Base-by-base conservation (phyloP, 1,140 invertebrate species). In the Campoletis sonorensis region DNA sequence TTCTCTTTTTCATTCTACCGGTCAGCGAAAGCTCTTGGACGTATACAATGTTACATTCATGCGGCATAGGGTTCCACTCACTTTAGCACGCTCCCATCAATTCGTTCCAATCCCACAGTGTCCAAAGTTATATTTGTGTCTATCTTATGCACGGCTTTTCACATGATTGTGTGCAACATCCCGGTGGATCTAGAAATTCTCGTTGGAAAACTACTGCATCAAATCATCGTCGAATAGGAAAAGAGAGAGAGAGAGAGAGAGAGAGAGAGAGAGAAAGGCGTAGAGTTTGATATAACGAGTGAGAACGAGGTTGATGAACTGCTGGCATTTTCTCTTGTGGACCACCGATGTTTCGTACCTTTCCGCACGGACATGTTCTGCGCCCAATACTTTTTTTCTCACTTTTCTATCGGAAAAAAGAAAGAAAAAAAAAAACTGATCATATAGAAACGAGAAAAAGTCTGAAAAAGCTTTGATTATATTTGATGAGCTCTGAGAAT, bases 221-320 rank as follows among this genome's bases (percentile, higher is more conserved):
- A 64, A 79, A 67, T 79, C 27, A 70, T 70, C 30, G 18, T 30
- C 16, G 30, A 30, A 30, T 8, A 67, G 64, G 10, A 13, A 67
- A 26, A 30, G 67, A 33, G 27, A 67, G 64, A 30, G 67, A 33
- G 67, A 70, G 30, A 64, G 3, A 27, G n/a, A 26, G 61, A 27
- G 61, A 54, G 75, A 54, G n/a, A 54, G 51, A 54, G 30, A 30
- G 30, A 33, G 67, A 37, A 30, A 37, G 49, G 58, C 16, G 33
- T 18, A 27, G 45, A 64, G 51, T 30, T 33, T 13, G 1, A 21
- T 64, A 79, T 33, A 64, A 58, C 54, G 45, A 18, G 54, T n/a
- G 54, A 27, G 54, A 67, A 37, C 58, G 76, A 70, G 67, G 67
- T 70, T 27, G 67, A 70, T 21, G 67, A 70, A 70, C 67, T 15